phyloP scores from a whole-genome alignment of 2,797 vertebrate genomes.

The Otolemur crassicaudatus region DNA sequence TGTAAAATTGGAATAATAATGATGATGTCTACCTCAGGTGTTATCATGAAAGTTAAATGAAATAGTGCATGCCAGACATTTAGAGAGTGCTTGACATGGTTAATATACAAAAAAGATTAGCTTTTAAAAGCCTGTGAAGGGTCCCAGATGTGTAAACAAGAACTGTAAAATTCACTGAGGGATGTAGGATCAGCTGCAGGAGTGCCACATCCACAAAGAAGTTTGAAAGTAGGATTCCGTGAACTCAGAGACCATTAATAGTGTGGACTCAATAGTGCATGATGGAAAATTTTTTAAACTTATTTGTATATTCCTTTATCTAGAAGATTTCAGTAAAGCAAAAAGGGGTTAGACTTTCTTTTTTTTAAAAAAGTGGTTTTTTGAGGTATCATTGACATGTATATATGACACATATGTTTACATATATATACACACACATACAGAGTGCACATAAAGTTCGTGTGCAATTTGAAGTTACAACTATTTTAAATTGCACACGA shows the following conservation, averaged over 20 bases:
- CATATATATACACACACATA: too few species aligned
- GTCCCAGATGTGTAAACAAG: neutral
- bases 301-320: neutral
- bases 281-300: neutral
- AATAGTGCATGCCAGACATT: neutral
- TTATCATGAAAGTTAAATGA: neutral
- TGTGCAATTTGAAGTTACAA: too few species aligned
- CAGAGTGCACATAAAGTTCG: too few species aligned
- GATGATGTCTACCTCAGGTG: neutral
- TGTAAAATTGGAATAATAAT: neutral
- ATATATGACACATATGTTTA: neutral
- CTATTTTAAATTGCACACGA: too few species aligned
- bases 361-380: neutral
- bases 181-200: neutral
- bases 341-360: neutral
- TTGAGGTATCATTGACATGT: neutral
- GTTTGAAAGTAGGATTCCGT: neutral
- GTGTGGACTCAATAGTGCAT: neutral
- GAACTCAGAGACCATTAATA: neutral
- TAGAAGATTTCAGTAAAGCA: neutral
- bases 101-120: neutral
- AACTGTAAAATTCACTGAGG: neutral
- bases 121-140: neutral
- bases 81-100: neutral
- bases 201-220: neutral